phyloP scores from a whole-genome alignment of 2,888 invertebrate genomes.

The Agriopis leucophaearia region DNA sequence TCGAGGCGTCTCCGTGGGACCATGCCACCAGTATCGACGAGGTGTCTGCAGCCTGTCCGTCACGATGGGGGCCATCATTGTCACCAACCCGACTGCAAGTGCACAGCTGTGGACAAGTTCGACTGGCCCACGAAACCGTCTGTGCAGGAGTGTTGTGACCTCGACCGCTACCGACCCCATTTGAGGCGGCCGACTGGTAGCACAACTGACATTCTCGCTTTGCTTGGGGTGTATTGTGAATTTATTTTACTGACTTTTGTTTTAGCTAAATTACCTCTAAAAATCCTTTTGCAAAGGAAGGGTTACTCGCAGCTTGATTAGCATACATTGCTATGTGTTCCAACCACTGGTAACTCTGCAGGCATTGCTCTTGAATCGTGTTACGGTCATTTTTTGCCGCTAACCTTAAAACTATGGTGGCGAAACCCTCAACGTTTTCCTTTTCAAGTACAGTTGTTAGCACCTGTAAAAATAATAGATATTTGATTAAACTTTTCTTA shows the following conservation, averaged over 20 bases:
- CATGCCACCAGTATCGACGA: too few species aligned
- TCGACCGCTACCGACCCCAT: too few species aligned
- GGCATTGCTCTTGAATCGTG: slow-evolving; percentile 72
- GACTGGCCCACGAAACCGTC: too few species aligned
- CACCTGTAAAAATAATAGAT: slow-evolving; percentile 66
- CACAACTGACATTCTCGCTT: too few species aligned
- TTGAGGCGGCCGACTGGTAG: too few species aligned
- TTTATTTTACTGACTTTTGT: not conserved
- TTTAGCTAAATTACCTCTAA: slow-evolving; percentile 73
- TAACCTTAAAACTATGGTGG: slow-evolving; percentile 81
- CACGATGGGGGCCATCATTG: too few species aligned
- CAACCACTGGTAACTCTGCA: slow-evolving; percentile 88
- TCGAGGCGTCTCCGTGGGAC: too few species aligned
- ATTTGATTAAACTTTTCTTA: not conserved
- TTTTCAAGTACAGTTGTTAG: slow-evolving; percentile 76
- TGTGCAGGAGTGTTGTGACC: too few species aligned
- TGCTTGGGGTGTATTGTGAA: too few species aligned
- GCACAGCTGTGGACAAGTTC: too few species aligned
- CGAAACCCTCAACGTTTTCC: slow-evolving; percentile 81
- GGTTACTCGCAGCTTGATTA: slow-evolving; percentile 77
- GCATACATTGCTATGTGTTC: slow-evolving; percentile 87
- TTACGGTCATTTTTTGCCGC: slow-evolving; percentile 72
- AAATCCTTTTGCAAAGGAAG: slow-evolving; percentile 76
- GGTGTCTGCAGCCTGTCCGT: too few species aligned
- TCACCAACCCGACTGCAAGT: too few species aligned